Conservation (phyloP, 2,113 vertebrate species). For the Eretmochelys imbricata region DNA sequence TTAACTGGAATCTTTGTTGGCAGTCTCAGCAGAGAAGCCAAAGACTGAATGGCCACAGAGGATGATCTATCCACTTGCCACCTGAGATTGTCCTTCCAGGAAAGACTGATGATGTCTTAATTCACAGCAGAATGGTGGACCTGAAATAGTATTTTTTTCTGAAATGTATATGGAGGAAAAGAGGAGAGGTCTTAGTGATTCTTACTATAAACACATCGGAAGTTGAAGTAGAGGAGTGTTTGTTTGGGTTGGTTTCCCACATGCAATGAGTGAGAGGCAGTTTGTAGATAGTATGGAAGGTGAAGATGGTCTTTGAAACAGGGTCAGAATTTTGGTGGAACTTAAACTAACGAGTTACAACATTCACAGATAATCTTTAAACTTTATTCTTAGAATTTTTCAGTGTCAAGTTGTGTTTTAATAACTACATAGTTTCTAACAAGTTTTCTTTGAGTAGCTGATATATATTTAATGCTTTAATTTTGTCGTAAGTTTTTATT, state of each 20-base stretch:
- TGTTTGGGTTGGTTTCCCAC: background rate
- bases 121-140: background rate
- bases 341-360: too few relatives aligned
- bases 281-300: background rate
- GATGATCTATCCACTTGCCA: background rate
- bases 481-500: slow-evolving; percentile 49
- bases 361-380: too few relatives aligned
- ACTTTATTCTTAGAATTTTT: too few relatives aligned
- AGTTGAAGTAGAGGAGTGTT: background rate
- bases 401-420: too few relatives aligned
- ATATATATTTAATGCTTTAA: slow-evolving; percentile 54
- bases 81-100: background rate
- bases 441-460: slow-evolving; percentile 50
- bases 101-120: background rate
- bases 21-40: background rate
- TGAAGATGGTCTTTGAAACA: slow-evolving; percentile 42
- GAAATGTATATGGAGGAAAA: background rate
- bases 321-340: too few relatives aligned
- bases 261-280: background rate
- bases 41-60: accelerated
- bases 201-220: background rate
- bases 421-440: background rate
- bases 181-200: background rate
- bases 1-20: background rate
- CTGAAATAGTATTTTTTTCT: background rate